A percentile compares a stretch with the other conserved stretches of the same genome.
Evolutionary conservation across 2,888 invertebrate species (phyloP).

Genomic region (Drosophila cracens): DNA sequence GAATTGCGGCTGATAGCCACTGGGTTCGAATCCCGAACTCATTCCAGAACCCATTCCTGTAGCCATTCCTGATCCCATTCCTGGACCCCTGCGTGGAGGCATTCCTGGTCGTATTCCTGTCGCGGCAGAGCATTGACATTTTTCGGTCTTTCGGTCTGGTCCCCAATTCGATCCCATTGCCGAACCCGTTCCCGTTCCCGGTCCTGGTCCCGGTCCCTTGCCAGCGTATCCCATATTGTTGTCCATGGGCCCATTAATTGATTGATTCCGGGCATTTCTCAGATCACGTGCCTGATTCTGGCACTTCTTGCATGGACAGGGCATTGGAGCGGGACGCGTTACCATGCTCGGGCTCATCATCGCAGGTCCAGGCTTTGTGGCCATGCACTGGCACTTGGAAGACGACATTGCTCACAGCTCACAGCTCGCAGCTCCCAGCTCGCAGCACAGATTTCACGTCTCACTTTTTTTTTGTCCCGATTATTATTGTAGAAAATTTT

Average conservation of each 20-base stretch:
- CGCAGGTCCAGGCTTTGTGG: background rate
- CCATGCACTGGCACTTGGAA: constrained; percentile 35
- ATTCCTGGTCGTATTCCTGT: background rate
- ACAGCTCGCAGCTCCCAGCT: constrained; percentile 17
- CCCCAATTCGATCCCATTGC: background rate
- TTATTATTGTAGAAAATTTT: constrained; percentile 22
- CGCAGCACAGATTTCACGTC: constrained; percentile 1
- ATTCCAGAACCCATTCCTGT: background rate
- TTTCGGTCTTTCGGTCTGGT: background rate
- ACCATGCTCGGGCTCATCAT: constrained; percentile 20
- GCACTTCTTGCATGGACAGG: constrained; percentile 69
- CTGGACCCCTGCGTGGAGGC: background rate
- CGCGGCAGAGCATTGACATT: background rate
- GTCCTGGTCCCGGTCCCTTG: background rate
- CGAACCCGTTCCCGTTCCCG: background rate
- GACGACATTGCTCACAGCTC: constrained; percentile 43
- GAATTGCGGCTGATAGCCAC: background rate
- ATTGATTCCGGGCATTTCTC: constrained; percentile 1
- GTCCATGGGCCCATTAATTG: constrained; percentile 5
- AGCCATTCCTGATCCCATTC: background rate
- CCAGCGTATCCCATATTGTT: background rate
- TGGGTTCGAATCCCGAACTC: too few species aligned
- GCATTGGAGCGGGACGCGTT: constrained; percentile 1
- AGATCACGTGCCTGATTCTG: constrained; percentile 12
- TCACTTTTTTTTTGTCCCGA: background rate